Percentiles rank a stretch among this genome's conserved stretches.
These are phyloP conservation scores for Glossosoma conforme DNA, from an alignment of 1,140 invertebrate genomes.

Conservation along the genomic window DNA sequence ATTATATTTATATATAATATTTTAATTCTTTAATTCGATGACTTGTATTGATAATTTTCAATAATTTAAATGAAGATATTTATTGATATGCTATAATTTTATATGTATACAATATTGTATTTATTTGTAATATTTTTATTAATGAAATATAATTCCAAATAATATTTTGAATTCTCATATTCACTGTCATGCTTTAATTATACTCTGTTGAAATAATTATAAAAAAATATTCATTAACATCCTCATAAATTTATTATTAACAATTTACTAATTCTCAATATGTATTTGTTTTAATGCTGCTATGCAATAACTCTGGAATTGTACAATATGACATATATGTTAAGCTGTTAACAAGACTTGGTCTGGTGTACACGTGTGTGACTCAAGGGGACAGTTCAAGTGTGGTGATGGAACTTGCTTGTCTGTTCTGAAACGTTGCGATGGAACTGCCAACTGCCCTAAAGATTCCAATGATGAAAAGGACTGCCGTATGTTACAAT, in stretches of 20 bases:
- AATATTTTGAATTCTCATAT: too few relatives aligned
- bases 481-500: constrained; percentile 52
- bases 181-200: neutral
- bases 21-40: too few relatives aligned
- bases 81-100: too few relatives aligned
- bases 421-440: constrained; percentile 56
- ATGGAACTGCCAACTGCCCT: constrained; percentile 51
- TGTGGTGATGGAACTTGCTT: constrained; percentile 67
- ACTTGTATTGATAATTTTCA: too few relatives aligned
- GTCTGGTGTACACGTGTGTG: constrained; percentile 41
- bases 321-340: neutral
- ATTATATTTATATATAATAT: too few relatives aligned
- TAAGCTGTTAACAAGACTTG: constrained; percentile 28
- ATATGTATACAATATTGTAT: too few relatives aligned
- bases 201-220: neutral
- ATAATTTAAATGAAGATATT: too few relatives aligned
- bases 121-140: too few relatives aligned
- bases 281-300: neutral
- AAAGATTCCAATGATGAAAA: constrained; percentile 53
- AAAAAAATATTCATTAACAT: neutral
- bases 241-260: neutral
- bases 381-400: constrained; percentile 41
- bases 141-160: too few relatives aligned
- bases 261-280: neutral
- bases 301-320: neutral